Evolutionary conservation across 2,888 invertebrate species (phyloP), one percentile per base, ranked within the genome.

Genomic region (Stenichneumon culpator): DNA sequence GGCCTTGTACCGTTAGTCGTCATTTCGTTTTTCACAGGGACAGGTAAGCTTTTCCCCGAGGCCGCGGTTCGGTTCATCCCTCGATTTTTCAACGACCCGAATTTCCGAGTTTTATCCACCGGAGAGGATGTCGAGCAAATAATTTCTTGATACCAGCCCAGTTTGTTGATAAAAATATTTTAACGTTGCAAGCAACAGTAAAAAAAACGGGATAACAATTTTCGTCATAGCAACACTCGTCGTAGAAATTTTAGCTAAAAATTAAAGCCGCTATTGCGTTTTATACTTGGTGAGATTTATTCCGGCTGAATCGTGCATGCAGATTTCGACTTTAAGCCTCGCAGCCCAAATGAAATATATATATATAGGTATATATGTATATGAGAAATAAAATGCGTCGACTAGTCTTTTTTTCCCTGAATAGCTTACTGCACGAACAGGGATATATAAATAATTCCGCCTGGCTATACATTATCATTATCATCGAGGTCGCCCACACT

Each of bases 401-500:
- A 3, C 16, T 44, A 44, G 44, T 44, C 3, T 44, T 44, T 39
- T 36, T 39, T 44, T 44, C 0, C 16, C 44, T 50, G 47, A 74
- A 60, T 74, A 63, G 74, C 32, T 19, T 44, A 19, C 32, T 63
- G 50, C 63, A 63, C 63, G 63, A 32, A 63, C 57, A 50, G 63
- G 63, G 47, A 28, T 63, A 74, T 74, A 32, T 47, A 74, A 63
- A 74, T 16, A 57, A n/a, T 28, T 74, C 63, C 47, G 74, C 5
- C 28, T 74, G 28, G 63, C 74, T 50, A 16, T 65, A 60, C 47
- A 65, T 65, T 60, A 74, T 22, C 25, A 72, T 63, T 28, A 50
- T 75, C 82, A 79, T 82, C 79, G 75, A 67, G 85, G 82, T 85
- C 82, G 82, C 74, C 82, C 85, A 36, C 74, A 82, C 68, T 74